Evolutionary conservation across 35 echinoderm and acorn worm genomes (phyloP).

Genomic region (Anneissia japonica): DNA sequence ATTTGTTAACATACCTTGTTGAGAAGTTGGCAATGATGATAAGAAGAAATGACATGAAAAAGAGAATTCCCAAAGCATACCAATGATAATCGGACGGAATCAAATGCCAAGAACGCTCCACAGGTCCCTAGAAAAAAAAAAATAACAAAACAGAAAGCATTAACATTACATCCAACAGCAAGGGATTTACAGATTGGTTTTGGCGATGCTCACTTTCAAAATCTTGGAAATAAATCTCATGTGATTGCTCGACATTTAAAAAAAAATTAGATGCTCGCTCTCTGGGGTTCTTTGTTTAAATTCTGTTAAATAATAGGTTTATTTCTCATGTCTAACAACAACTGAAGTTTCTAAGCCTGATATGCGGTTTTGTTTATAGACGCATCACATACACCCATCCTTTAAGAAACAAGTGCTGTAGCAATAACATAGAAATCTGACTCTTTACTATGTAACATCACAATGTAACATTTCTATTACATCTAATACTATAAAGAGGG

Average conservation of each 20-base stretch:
- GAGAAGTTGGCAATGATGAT: conserved; percentile 65
- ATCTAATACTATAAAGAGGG: no score
- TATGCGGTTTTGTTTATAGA: no score
- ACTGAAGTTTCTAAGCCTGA: no score
- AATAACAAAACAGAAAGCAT: neutral
- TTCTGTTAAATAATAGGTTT: no score
- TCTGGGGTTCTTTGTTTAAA: neutral
- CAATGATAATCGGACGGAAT: conserved; percentile 56
- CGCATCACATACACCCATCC: no score
- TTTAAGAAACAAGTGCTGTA: no score
- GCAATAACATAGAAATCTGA: no score
- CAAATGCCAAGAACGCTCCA: conserved; percentile 41
- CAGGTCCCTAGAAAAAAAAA: conserved; percentile 49
- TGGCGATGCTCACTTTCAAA: neutral
- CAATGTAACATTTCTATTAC: no score
- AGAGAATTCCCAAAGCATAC: conserved; percentile 37
- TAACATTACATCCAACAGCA: neutral
- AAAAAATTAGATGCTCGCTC: neutral
- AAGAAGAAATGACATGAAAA: conserved; percentile 57
- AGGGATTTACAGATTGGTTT: neutral
- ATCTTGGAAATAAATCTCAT: neutral
- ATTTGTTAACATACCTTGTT: conserved; percentile 47
- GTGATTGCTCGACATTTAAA: neutral
- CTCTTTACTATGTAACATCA: no score
- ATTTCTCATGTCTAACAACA: neutral